These are phyloP conservation scores for Apistogramma diplotaenia DNA, from an alignment of 2,113 vertebrate genomes.

Conservation along the genomic window DNA sequence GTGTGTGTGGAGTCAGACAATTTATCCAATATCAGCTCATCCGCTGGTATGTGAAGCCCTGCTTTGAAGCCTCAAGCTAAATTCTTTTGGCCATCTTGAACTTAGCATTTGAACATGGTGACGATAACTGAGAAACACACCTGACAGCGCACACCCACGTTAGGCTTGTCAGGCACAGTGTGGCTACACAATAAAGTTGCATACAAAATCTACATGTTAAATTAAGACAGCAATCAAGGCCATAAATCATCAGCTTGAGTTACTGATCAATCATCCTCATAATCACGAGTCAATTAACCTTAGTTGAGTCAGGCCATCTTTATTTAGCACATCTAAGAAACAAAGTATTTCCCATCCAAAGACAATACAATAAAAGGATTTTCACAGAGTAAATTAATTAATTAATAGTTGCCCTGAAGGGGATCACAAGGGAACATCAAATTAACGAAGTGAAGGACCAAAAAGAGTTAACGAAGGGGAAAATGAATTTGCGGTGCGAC, in stretches of 20 bases:
- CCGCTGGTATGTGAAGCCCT: accelerated
- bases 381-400: neutral
- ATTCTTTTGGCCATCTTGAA: accelerated
- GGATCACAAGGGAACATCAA: neutral
- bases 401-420: too few species aligned
- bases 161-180: accelerated
- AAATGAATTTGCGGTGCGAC: neutral
- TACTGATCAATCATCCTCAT: neutral
- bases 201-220: neutral
- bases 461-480: neutral
- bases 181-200: neutral
- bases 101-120: neutral
- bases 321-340: accelerated
- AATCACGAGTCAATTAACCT: too few species aligned
- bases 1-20: accelerated
- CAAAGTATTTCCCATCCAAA: neutral
- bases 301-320: neutral
- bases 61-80: neutral
- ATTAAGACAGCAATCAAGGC: neutral
- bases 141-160: too few species aligned
- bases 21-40: neutral
- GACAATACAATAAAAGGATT: neutral
- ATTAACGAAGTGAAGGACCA: neutral
- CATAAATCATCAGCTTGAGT: neutral
- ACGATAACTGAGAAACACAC: too few species aligned